These are phyloP conservation scores for Bombylius major DNA, from an alignment of 2,888 invertebrate genomes.

Conservation along the genomic window DNA sequence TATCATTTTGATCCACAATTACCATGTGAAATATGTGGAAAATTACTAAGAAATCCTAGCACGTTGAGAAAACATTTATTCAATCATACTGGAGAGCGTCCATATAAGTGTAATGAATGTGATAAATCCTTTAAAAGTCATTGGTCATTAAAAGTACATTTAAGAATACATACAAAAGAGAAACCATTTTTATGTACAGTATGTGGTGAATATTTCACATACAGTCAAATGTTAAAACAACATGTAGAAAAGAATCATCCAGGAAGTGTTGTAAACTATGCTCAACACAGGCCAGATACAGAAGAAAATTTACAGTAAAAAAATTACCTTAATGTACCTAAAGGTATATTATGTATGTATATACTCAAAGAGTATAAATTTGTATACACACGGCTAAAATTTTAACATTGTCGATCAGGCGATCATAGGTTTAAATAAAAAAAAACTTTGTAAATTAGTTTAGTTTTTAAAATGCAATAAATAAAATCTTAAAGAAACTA, in stretches of 20 bases:
- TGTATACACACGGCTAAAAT: too few relatives aligned
- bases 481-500: too few relatives aligned
- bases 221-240: not conserved
- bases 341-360: too few relatives aligned
- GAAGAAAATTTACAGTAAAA: too few relatives aligned
- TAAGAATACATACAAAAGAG: not conserved
- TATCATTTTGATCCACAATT: slow-evolving; percentile 3
- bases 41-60: not conserved
- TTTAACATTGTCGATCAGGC: too few relatives aligned
- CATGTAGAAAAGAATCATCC: not conserved
- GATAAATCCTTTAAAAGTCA: not conserved
- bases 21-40: slow-evolving; percentile 1
- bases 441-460: too few relatives aligned
- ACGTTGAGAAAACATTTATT: not conserved
- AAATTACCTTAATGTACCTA: too few relatives aligned
- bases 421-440: too few relatives aligned
- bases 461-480: too few relatives aligned
- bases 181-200: not conserved
- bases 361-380: too few relatives aligned
- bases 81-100: not conserved
- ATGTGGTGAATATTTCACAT: not conserved
- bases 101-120: not conserved
- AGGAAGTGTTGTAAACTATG: too few relatives aligned
- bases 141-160: not conserved
- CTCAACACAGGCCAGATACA: too few relatives aligned